Evolutionary conservation across 64 coral and sea anemone genomes (phyloP), one percentile per base, ranked within the genome.

Genomic region (Porites lutea): DNA sequence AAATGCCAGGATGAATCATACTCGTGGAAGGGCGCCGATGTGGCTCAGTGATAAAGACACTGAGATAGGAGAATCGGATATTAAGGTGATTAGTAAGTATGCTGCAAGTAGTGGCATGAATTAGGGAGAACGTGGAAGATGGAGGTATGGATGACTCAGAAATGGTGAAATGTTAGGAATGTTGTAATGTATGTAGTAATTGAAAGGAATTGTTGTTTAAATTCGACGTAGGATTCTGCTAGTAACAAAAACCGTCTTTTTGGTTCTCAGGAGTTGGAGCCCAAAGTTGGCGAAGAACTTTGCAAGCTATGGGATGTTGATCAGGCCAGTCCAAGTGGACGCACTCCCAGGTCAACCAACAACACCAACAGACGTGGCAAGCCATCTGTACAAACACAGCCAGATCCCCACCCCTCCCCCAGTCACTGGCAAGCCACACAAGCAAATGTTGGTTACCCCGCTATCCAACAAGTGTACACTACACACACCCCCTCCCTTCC

Each of bases 401-500:
- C 77, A 52, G 86, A 92, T 16, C 65, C 74, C 59, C 74, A 82
- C 71, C n/a, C 90, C 69, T 61, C 71, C 78, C 79, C 87, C 63
- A 68, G 71, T 64, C 90, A 93, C 19, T 96, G 95, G 95, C 91
- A 96, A 27, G 18, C 81, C 71, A n/a, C 87, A 9, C 86, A 83
- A 64, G 75, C 82, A 64, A 74, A 62, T 47, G 2, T 89, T n/a
- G 49, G 52, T 50, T 89, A 86, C 52, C 58, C 95, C 19, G 74
- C 75, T 3, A 93, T 82, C 8, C 92, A 90, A 69, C 95, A 96
- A 52, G 76, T 98, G 22, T 93, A 93, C 66, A 61, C 97, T 48
- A 74, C 97, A 5, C 97, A 98, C 65, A 83, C 96, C 4, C 91
- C 97, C 1, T 98, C 97, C 66, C 88, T 98, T 90, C 97, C 97